A percentile compares a stretch with the other conserved stretches of the same genome.
These are phyloP conservation scores for Ptychodera flava DNA, from an alignment of 35 echinoderm and acorn worm species.

Conservation along the genomic window DNA sequence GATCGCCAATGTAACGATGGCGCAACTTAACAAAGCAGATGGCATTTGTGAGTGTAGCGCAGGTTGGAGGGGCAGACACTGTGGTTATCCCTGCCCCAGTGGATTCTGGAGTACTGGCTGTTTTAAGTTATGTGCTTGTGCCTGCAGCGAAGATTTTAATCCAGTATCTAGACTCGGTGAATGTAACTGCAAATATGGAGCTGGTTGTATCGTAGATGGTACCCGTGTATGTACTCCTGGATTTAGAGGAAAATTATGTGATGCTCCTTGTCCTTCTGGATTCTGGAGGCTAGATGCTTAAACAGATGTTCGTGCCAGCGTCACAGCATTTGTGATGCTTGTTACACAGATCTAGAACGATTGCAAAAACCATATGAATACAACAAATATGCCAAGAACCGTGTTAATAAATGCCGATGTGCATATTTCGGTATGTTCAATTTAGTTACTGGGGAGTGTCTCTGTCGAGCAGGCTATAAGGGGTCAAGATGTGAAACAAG, in stretches of 20 bases:
- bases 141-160: conserved; percentile 40
- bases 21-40: conserved; percentile 42
- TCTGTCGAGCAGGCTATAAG: neutral
- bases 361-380: neutral
- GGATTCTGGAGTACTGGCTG: conserved; percentile 46
- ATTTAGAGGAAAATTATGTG: conserved; percentile 31
- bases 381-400: neutral
- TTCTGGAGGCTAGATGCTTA: conserved; percentile 23
- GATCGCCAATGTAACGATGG: conserved; percentile 47
- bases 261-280: conserved; percentile 8
- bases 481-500: neutral
- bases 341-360: conserved; percentile 63
- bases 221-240: conserved; percentile 48
- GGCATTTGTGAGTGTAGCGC: conserved; percentile 58
- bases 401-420: neutral
- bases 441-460: neutral
- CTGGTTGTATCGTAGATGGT: conserved; percentile 65
- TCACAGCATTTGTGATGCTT: conserved; percentile 22
- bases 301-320: conserved; percentile 51
- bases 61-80: conserved; percentile 89
- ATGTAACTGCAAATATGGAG: conserved; percentile 62
- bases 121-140: no score
- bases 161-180: neutral
- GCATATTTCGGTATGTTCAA: neutral
- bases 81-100: conserved; percentile 43